Base-by-base conservation (phyloP, 2,888 invertebrate species). In the Chaitophorus viminalis region DNA sequence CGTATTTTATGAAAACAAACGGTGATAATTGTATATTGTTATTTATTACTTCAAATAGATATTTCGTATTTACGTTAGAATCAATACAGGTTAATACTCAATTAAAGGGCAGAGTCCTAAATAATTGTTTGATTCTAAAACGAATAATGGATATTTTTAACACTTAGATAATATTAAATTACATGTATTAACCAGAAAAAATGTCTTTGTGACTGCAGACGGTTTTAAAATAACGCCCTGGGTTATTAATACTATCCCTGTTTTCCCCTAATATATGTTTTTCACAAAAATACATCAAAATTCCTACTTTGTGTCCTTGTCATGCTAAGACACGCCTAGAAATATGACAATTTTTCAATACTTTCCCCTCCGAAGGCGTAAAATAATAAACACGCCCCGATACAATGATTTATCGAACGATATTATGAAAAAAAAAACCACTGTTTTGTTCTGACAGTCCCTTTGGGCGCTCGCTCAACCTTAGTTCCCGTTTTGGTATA, bases 331-430 rank as follows among this genome's bases (percentile, higher is more conserved):
- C 86, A 87, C 86, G 86, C 86, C 86, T 87, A 79, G 39, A 74
- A 79, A 81, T 54, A 87, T 33, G 8, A 81, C 74, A 39, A 81
- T 87, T 87, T 87, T 74, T 81, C 81, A 87, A 75, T 46, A 74
- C 14, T 74, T 81, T 87, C 33, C 72, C 81, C 79, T 14, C 25
- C 78, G 36, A 18, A 17, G 29, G 78, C 78, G 72, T 79, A 36
- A 21, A 54, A 86, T 70, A 85, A 70, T 78, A 86, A n/a, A 33
- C 76, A 84, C 75, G 78, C 78, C 72, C 70, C 72, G 52, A 46
- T 18, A 25, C 29, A 36, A 72, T 79, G 86, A 86, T 86, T 79
- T 72, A 79, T 79, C 60, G 54, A 31, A 86, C 39, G 18, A 70
- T 74, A 60, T 21, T 21, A 60, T 60, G 60, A 3, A 81, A 25